Evolutionary conservation across 2,113 vertebrate species (phyloP), one percentile per base, ranked within the genome.

Genomic region (Perccottus glenii): DNA sequence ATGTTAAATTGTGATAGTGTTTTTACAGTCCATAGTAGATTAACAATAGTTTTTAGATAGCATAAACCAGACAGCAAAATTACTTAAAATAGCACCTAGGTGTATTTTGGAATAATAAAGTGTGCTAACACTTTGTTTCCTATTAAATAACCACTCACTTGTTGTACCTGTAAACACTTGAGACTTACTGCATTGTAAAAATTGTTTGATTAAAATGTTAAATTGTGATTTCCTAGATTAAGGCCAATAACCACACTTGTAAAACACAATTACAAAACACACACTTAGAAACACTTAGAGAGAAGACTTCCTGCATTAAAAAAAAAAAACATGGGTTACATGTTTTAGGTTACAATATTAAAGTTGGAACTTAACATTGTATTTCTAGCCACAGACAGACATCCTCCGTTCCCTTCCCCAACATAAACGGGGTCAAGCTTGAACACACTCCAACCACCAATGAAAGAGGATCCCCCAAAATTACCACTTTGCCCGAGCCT

Each of bases 391-490:
- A 40, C 15, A 70, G 65, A 78, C 75, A 76, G 53, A 62, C 70
- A 46, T 72, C 57, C 72, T 72, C 43, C 36, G 48, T 69, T 53
- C 57, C 40, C 56, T 48, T 44, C 47, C 56, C 65, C 7, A 38
- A 80, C 75, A 73, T 60, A 77, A 74, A 75, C 62, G 62, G 72
- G 82, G 74, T 80, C 80, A 77, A 73, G 52, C 46, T 62, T 49
- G n/a, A 74, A 78, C 60, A 67, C 60, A 72, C 67, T 67, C 73
- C 38, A 36, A 84, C 67, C 82, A 62, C 64, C 83, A 78, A 72
- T 70, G 85, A 88, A 88, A 87, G 70, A 74, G 70, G 72, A 87
- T 80, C 78, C 67, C 76, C 78, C 47, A n/a, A 74, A 83, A 88
- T 78, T 58, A 87, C 62, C 72, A 78, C 70, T 79, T 67, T 65